These are phyloP conservation scores for Lasiurus borealis DNA, from an alignment of 2,113 vertebrate genomes.

Conservation along the genomic window DNA sequence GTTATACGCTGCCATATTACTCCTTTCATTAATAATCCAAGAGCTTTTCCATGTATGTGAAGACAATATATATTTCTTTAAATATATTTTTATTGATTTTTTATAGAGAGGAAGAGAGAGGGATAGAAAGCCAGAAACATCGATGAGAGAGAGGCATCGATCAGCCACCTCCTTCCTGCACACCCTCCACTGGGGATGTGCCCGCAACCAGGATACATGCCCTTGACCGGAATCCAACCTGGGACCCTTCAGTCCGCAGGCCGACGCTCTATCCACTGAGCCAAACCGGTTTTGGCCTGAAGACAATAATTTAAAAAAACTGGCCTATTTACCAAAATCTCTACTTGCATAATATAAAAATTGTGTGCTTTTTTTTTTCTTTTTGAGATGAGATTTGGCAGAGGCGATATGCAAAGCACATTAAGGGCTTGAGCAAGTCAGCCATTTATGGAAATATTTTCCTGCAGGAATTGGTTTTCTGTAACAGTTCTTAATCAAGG, in stretches of 20 bases:
- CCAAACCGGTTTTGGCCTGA: neutral
- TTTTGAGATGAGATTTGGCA: slow-evolving; percentile 81
- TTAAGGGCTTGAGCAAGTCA: slow-evolving; percentile 77
- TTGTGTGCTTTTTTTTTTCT: slow-evolving; percentile 70
- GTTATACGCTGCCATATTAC: slow-evolving; percentile 43
- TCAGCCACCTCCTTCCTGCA: too few species aligned
- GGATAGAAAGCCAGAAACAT: too few species aligned
- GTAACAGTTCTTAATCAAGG: slow-evolving; percentile 84
- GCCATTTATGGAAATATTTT: slow-evolving; percentile 84
- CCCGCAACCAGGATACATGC: too few species aligned
- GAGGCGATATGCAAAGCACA: slow-evolving; percentile 81
- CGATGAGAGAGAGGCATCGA: too few species aligned
- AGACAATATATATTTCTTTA: neutral
- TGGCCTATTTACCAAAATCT: slow-evolving; percentile 81
- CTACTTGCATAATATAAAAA: slow-evolving; percentile 83
- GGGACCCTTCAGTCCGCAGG: too few species aligned
- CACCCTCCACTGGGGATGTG: too few species aligned
- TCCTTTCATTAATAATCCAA: slow-evolving; percentile 75
- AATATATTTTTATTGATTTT: too few species aligned
- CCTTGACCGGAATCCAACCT: too few species aligned
- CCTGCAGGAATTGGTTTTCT: slow-evolving; percentile 81
- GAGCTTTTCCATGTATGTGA: slow-evolving; percentile 70
- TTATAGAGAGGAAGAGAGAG: too few species aligned
- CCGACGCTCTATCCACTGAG: too few species aligned
- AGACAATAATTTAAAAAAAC: slow-evolving; percentile 3